Conservation (phyloP, 2,113 vertebrate species). For the Gambusia affinis region DNA sequence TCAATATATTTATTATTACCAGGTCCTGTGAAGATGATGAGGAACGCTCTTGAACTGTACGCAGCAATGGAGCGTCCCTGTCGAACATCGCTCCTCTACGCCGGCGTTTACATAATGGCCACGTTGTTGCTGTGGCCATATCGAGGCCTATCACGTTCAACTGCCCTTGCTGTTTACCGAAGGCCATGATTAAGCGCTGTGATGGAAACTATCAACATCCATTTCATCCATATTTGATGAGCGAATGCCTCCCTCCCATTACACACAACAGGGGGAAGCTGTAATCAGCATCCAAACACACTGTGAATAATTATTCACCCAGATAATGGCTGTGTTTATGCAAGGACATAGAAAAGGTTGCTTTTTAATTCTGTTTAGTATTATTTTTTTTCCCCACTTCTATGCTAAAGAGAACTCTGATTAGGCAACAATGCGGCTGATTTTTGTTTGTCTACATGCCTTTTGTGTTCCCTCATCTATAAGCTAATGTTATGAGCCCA, state of each 20-base stretch:
- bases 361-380: slow-evolving; percentile 1
- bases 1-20: background rate
- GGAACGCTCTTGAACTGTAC: background rate
- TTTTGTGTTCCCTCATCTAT: slow-evolving; percentile 39
- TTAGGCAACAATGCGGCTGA: slow-evolving; percentile 59
- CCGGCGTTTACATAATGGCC: slow-evolving; percentile 21
- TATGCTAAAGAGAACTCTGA: slow-evolving; percentile 59
- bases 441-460: slow-evolving; percentile 36
- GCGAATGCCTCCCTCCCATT: slow-evolving; percentile 56
- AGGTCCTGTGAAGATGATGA: background rate
- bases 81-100: background rate
- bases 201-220: slow-evolving; percentile 67
- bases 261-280: slow-evolving; percentile 65
- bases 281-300: slow-evolving; percentile 74
- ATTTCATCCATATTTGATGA: slow-evolving; percentile 78
- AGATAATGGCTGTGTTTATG: slow-evolving; percentile 69
- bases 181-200: slow-evolving; percentile 64
- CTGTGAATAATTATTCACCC: slow-evolving; percentile 71
- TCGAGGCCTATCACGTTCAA: slow-evolving; percentile 12
- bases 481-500: slow-evolving; percentile 29
- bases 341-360: slow-evolving; percentile 42
- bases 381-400: background rate
- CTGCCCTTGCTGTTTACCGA: slow-evolving; percentile 49
- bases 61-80: background rate
- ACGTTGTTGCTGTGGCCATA: slow-evolving; percentile 34